Base-by-base conservation (phyloP, 2,797 vertebrate genomes). In the Poliocrania exsul region DNA sequence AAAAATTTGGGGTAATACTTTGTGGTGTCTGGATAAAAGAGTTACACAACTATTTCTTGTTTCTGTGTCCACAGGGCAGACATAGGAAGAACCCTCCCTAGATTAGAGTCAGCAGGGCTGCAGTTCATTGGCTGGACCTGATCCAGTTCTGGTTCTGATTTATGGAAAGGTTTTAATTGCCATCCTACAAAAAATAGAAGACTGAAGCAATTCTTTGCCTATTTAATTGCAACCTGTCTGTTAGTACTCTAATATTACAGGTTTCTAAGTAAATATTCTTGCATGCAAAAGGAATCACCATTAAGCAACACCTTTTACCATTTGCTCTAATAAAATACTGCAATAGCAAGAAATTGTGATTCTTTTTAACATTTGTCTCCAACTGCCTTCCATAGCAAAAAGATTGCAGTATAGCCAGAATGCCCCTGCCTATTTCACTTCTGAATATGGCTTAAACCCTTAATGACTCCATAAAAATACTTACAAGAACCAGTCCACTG, bases 401-500 rank as follows among this genome's bases (percentile, higher is more conserved):
- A 62, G 13, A 24, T 2, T 16, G 11, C 29, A 18, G 4, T 71
- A 20, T 28, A 71, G 37, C 18, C 37, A 38, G 5, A 60, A 46
- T 16, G 5, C 33, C 8, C 25, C 28, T 33, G 35, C 8, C 6
- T 67, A 24, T 28, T 78, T 26, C 11, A 35, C 26, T 70, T 80
- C 33, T 46, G 74, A 84, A 67, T 60, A 47, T 6, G 3, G 2
- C 37, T 21, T 64, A 56, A 70, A 11, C 4, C 29, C 16, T 62
- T 66, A 74, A 19, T 6, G 23, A 33, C 11, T 38, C 24, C 3
- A 25, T 4, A 18, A 53, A 37, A 79, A 71, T 98, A 99, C 99
- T 99, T 97, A 99, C 99, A 99, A 97, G 97, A 99, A 99, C 99
- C 99, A 99, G 95, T 99, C 99, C 80, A 99, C 99, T 3, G 99